Percentiles rank a stretch among this genome's conserved stretches.
phyloP scores from a whole-genome alignment of 2,113 vertebrate genomes.

The Psilopogon haemacephalus region DNA sequence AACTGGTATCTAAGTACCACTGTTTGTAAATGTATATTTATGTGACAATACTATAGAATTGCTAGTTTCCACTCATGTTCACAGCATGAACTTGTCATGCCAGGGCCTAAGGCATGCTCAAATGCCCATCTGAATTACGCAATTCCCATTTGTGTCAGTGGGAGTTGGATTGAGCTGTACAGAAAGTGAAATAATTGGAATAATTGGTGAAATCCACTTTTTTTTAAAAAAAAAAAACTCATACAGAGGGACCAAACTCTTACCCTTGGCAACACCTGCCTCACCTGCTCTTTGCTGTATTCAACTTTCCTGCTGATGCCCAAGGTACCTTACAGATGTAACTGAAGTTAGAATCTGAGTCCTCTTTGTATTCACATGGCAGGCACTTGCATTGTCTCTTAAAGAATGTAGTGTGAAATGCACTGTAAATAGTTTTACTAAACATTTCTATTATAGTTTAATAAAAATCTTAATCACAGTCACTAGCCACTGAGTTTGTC shows the following conservation, averaged over 20 bases:
- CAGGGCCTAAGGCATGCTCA: background rate
- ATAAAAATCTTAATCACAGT: constrained; percentile 48
- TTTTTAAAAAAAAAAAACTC: no score
- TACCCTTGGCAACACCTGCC: background rate
- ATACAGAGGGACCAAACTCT: constrained; percentile 11
- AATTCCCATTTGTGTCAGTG: background rate
- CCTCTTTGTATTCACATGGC: background rate
- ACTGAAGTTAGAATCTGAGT: constrained; percentile 33
- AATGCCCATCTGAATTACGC: background rate
- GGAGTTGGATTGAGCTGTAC: background rate
- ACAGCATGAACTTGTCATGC: background rate
- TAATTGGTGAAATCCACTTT: background rate
- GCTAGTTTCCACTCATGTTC: background rate
- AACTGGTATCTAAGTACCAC: background rate
- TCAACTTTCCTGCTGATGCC: constrained; percentile 14
- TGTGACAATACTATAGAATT: background rate
- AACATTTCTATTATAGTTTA: constrained; percentile 64
- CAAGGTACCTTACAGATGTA: constrained; percentile 4
- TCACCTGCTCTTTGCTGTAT: background rate
- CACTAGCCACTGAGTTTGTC: constrained; percentile 70
- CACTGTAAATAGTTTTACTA: constrained; percentile 75
- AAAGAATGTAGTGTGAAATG: constrained; percentile 63
- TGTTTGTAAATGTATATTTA: constrained; percentile 8
- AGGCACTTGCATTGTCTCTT: constrained; percentile 18
- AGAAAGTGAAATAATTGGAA: background rate